These are phyloP conservation scores for Mayetiola destructor DNA, from an alignment of 2,888 invertebrate species.

Conservation along the genomic window DNA sequence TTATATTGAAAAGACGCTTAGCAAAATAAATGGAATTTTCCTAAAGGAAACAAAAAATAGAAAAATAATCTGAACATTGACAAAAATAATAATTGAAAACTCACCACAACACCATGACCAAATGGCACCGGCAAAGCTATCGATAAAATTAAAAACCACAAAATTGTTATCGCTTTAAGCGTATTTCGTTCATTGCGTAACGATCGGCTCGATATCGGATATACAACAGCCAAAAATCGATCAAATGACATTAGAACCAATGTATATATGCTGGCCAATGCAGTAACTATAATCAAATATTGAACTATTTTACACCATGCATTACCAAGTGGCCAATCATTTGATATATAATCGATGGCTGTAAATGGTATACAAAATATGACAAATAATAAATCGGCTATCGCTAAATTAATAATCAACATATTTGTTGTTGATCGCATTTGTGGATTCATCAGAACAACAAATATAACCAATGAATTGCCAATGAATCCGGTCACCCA, in stretches of 20 bases:
- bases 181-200: constrained; percentile 69
- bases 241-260: constrained; percentile 87
- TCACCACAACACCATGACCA: constrained; percentile 53
- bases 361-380: constrained; percentile 89
- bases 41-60: too few species aligned
- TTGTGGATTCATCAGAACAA: constrained; percentile 71
- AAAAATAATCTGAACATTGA: too few species aligned
- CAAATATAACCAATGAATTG: constrained; percentile 74
- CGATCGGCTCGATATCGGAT: constrained; percentile 74
- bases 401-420: constrained; percentile 77
- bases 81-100: too few species aligned
- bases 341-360: constrained; percentile 70
- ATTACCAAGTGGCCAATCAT: constrained; percentile 78
- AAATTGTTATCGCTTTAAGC: constrained; percentile 54
- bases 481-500: constrained; percentile 74
- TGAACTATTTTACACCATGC: constrained; percentile 80
- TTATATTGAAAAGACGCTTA: too few species aligned
- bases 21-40: too few species aligned
- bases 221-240: constrained; percentile 81
- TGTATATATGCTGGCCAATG: constrained; percentile 84
- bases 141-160: constrained; percentile 65
- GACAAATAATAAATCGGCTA: constrained; percentile 80
- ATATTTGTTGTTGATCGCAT: constrained; percentile 90
- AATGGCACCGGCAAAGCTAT: constrained; percentile 56
- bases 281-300: constrained; percentile 79